Evolutionary conservation across 2,113 vertebrate genomes (phyloP), one percentile per base, ranked within the genome.

Genomic region (Heptranchias perlo): DNA sequence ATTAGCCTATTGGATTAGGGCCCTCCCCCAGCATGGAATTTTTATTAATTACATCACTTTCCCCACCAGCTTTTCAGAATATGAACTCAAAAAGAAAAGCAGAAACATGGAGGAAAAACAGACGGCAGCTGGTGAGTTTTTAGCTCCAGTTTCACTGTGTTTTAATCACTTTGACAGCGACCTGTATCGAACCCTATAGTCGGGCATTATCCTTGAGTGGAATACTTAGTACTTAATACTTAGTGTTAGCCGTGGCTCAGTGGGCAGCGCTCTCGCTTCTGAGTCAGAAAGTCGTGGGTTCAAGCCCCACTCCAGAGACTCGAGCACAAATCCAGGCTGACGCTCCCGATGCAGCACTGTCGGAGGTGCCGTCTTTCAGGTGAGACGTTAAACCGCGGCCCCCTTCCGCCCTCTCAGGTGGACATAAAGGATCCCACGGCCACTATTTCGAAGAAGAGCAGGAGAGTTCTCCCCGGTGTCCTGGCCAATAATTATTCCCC

Each of bases 81-180:
- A 99, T 99, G 99, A 99, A 99, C 97, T 99, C 99, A 1, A 99
- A 99, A 97, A 98, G 99, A 97, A 99, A 99, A 98, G 99, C 99
- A 96, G 99, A 99, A 96, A 99, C 99, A 0, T 99, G 99, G 99
- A 99, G 99, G 97, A 99, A 99, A 97, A 99, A 99, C 97, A 98
- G 99, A 94, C 97, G 99, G 62, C 99, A 99, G 96, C 97, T 99
- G 98, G 99, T 99, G 96, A 97, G 98, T 97, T 11, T 49, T 25
- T 87, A 73, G 96, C 28, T 18, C 0, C 0, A 3, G 39, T 1
- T 89, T 16, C 52, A 35, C 49, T 0, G 25, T 58, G 28, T 86
- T 91, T 91, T 82, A 39, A 44, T 44, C 16, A 21, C 44, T 82
- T 44, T 82, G 39, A 44, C 23, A 23, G 39, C 5, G 28, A 31